phyloP scores from a whole-genome alignment of 2,113 vertebrate species.

The Saguinus midas region DNA sequence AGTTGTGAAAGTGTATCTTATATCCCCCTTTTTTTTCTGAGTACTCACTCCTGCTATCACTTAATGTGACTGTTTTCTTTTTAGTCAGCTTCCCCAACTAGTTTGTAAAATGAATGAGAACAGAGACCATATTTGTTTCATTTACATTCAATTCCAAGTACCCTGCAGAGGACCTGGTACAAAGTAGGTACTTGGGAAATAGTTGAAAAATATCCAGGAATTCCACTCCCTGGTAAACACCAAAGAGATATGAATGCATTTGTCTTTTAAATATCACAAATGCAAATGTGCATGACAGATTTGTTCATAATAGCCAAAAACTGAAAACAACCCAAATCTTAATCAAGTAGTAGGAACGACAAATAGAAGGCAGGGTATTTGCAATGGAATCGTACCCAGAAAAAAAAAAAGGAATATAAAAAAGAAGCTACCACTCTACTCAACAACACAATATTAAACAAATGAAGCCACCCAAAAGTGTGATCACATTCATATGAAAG shows the following conservation, averaged over 20 bases:
- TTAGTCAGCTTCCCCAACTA: neutral
- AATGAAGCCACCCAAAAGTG: neutral
- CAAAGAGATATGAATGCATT: neutral
- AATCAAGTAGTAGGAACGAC: neutral
- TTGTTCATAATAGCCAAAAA: neutral
- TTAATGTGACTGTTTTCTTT: neutral
- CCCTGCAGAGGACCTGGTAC: neutral
- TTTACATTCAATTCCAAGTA: neutral
- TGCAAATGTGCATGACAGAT: neutral
- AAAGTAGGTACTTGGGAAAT: neutral
- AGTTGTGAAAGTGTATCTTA: neutral
- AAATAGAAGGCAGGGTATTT: neutral
- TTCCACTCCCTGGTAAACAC: neutral
- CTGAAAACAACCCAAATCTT: neutral
- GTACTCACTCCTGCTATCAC: neutral
- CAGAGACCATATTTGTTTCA: neutral
- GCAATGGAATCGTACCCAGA: neutral
- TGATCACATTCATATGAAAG: neutral
- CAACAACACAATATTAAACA: neutral
- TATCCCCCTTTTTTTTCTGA: neutral
- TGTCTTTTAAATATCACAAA: neutral
- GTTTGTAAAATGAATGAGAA: neutral
- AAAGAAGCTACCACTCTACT: neutral
- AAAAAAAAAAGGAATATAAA: neutral
- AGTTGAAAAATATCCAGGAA: neutral